Evolutionary conservation across 2,113 vertebrate species (phyloP).

Genomic region (Ornithorhynchus anatinus): DNA sequence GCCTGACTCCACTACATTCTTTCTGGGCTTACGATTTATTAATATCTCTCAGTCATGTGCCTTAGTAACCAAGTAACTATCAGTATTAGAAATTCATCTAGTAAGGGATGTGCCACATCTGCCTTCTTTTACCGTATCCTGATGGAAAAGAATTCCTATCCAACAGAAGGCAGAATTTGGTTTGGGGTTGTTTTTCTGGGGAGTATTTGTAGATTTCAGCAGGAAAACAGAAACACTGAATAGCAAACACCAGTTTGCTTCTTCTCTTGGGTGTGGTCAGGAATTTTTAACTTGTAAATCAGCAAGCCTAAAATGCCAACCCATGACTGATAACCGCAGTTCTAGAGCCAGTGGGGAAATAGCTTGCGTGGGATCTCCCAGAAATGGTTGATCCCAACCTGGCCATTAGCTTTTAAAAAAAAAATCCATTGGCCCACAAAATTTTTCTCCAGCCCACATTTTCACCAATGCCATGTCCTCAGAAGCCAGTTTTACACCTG

Average conservation of each 20-base stretch:
- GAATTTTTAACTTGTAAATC: conserved; percentile 8
- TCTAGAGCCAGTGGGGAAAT: neutral
- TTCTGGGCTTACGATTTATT: neutral
- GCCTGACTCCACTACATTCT: conserved; percentile 19
- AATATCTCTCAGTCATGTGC: neutral
- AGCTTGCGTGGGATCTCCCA: neutral
- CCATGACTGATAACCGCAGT: conserved; percentile 10
- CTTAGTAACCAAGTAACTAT: neutral
- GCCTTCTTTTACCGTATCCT: neutral
- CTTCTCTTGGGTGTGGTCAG: conserved; percentile 7
- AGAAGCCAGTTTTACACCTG: too few relatives aligned
- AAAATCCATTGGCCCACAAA: fast-evolving
- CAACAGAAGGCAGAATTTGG: neutral
- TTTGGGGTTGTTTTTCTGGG: neutral
- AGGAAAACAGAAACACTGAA: neutral
- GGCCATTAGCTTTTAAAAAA: neutral
- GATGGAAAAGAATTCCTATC: neutral
- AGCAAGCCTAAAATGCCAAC: neutral
- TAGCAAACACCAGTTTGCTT: neutral
- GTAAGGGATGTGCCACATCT: neutral
- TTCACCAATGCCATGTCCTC: too few relatives aligned
- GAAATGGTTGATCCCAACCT: neutral
- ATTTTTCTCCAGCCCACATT: too few relatives aligned
- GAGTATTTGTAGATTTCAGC: neutral
- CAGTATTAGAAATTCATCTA: neutral